phyloP scores from a whole-genome alignment of 2,113 vertebrate genomes.

The Notothenia coriiceps region DNA sequence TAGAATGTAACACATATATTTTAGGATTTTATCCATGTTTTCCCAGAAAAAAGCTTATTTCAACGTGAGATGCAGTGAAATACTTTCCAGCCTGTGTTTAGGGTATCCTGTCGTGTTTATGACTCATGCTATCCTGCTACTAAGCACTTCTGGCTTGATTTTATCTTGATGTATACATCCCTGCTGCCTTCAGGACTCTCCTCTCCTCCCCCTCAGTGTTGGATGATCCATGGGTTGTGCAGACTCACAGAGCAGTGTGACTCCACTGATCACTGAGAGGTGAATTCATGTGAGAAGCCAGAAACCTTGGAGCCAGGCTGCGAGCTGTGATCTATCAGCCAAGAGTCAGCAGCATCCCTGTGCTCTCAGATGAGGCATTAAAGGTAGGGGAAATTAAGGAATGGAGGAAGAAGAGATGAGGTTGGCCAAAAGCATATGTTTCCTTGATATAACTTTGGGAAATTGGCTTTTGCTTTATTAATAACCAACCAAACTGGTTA shows the following conservation, averaged over 20 bases:
- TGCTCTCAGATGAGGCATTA: conserved; percentile 58
- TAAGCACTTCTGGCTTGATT: too few species aligned
- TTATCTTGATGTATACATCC: too few species aligned
- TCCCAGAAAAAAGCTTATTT: too few species aligned
- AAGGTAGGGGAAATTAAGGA: neutral
- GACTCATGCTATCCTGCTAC: too few species aligned
- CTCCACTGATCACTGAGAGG: conserved; percentile 39
- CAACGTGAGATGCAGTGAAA: too few species aligned
- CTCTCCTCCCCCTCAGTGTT: conserved; percentile 19
- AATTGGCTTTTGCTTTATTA: neutral
- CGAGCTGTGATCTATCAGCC: conserved; percentile 56
- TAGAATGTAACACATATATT: too few species aligned
- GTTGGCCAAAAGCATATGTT: conserved; percentile 18
- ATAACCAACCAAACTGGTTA: neutral
- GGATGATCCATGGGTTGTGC: conserved; percentile 50
- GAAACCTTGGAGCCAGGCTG: conserved; percentile 47
- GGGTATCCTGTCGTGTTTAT: too few species aligned
- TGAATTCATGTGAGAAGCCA: conserved; percentile 44
- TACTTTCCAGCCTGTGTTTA: too few species aligned
- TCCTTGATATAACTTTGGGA: neutral
- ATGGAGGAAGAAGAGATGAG: conserved; percentile 3
- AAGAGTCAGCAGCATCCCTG: conserved; percentile 45
- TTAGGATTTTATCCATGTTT: too few species aligned
- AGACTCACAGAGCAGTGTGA: conserved; percentile 7
- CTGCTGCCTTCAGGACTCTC: neutral